These are phyloP conservation scores for Pollimyrus isidori DNA, from an alignment of 2,113 vertebrate genomes.

Conservation along the genomic window DNA sequence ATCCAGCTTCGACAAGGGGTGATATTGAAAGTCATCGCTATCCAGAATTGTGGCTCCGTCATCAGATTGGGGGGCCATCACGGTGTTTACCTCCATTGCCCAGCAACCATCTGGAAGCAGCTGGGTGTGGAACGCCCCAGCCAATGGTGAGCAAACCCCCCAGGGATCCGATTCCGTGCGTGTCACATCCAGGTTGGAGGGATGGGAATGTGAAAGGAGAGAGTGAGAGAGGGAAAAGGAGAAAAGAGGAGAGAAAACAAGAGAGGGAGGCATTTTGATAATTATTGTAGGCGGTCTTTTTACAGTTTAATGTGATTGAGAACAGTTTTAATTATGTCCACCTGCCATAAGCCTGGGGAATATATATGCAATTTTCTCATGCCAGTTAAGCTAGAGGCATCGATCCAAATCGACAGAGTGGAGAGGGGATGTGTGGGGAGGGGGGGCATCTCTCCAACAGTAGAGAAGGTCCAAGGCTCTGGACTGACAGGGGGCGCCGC, in stretches of 20 bases:
- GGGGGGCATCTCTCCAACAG: no score
- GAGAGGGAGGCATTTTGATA: not conserved
- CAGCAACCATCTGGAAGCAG: not conserved
- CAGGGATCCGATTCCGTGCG: not conserved
- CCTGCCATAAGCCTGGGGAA: not conserved
- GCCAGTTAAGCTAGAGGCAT: not conserved
- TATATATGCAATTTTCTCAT: not conserved
- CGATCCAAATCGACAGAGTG: not conserved
- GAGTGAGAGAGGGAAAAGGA: conserved; percentile 19
- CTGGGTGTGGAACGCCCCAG: not conserved
- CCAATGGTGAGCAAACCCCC: not conserved
- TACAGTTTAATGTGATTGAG: not conserved
- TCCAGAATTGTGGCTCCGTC: not conserved
- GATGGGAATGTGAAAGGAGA: not conserved
- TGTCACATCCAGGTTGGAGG: not conserved
- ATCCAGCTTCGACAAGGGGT: not conserved
- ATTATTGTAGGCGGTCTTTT: not conserved
- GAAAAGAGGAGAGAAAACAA: not conserved
- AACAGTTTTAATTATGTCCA: not conserved
- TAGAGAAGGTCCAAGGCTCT: not conserved
- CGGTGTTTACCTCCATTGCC: not conserved
- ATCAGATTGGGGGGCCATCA: not conserved
- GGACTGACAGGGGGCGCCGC: conserved; percentile 45
- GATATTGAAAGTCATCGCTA: not conserved
- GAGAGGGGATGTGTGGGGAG: conserved; percentile 11